Percentiles rank a stretch among this genome's conserved stretches.
These are phyloP conservation scores for Amaurobius ferox DNA, from an alignment of 2,888 invertebrate genomes.

Conservation along the genomic window DNA sequence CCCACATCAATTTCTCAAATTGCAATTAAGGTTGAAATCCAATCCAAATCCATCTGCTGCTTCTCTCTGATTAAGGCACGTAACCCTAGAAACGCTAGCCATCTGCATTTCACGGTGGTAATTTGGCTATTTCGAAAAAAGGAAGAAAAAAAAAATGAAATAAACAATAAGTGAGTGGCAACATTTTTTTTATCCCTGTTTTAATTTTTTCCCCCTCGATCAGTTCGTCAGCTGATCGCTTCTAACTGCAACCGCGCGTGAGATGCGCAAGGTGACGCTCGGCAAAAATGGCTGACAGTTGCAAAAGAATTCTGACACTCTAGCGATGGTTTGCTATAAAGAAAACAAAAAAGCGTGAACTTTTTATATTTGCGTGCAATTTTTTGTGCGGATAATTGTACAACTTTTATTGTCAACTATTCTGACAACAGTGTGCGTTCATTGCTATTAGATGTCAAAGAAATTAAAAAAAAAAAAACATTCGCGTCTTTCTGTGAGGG, in stretches of 20 bases:
- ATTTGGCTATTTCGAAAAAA: background rate
- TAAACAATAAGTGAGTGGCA: background rate
- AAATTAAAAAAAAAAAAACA: no score
- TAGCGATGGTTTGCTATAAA: background rate
- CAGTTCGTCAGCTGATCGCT: background rate
- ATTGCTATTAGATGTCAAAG: no score
- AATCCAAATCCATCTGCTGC: no score
- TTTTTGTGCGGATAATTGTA: background rate
- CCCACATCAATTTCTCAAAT: no score
- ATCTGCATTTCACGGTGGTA: slow-evolving; percentile 2
- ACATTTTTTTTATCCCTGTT: background rate
- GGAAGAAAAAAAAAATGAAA: background rate
- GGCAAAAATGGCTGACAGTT: background rate
- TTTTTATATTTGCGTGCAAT: background rate
- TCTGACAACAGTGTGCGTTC: background rate
- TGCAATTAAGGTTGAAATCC: no score
- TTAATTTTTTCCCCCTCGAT: no score
- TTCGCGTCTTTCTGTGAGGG: no score
- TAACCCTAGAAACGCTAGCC: background rate
- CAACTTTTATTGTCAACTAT: background rate
- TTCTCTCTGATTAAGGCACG: background rate
- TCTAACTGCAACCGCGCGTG: background rate
- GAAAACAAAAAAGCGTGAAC: background rate
- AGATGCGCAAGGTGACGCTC: background rate
- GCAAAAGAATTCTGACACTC: background rate